Conservation (phyloP, 2,888 invertebrate species). For the Rugalucina vietnamica region DNA sequence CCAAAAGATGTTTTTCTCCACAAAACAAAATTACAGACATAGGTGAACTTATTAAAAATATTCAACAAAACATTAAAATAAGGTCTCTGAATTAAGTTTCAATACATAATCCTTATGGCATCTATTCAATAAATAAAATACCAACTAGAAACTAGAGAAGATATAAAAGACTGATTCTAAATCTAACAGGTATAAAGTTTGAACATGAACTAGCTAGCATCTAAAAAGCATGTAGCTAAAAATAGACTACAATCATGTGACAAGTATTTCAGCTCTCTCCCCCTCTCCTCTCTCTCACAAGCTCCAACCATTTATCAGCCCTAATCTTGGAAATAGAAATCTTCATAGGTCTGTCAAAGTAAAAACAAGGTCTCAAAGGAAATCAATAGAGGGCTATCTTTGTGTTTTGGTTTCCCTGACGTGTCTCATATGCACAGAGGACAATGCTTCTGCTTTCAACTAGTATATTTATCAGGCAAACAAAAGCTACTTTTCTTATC, state of each 20-base stretch:
- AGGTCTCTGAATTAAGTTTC: neutral
- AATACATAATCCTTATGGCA: conserved; percentile 1
- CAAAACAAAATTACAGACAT: neutral
- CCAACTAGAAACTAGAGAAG: neutral
- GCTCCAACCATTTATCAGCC: neutral
- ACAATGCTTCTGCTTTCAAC: too few relatives aligned
- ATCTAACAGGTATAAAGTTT: neutral
- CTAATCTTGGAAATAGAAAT: neutral
- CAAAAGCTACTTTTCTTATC: too few relatives aligned
- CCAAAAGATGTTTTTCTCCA: neutral
- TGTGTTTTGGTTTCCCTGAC: too few relatives aligned
- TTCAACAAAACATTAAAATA: neutral
- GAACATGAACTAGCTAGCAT: neutral
- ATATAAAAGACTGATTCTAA: neutral
- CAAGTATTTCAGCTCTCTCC: too few relatives aligned
- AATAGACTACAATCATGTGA: neutral
- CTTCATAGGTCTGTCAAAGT: neutral
- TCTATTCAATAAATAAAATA: conserved; percentile 2
- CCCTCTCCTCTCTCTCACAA: neutral
- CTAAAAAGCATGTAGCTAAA: neutral
- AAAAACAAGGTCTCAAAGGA: neutral
- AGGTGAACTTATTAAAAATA: neutral
- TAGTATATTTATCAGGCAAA: too few relatives aligned
- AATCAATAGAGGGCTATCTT: too few relatives aligned
- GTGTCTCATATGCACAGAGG: too few relatives aligned